A percentile compares a stretch with the other conserved stretches of the same genome.
These are phyloP conservation scores for Adelges cooleyi DNA, from an alignment of 1,140 invertebrate species.

Conservation along the genomic window DNA sequence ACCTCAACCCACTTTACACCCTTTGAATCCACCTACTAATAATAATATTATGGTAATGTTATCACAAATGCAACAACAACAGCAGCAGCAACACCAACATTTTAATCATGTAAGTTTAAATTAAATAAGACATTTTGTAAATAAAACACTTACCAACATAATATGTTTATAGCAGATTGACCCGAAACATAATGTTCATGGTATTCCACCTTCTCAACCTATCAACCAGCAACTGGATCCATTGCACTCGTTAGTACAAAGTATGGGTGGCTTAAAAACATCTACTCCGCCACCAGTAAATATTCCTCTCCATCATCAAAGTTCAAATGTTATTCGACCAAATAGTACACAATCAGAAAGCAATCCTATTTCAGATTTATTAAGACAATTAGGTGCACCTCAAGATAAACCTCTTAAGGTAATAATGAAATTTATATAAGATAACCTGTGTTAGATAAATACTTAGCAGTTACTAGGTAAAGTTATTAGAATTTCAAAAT, in stretches of 20 bases:
- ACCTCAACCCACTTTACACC: conserved; percentile 21
- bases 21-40: conserved; percentile 30
- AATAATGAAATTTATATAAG: conserved; percentile 19
- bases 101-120: conserved; percentile 5
- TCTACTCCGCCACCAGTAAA: conserved; percentile 5
- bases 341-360: conserved; percentile 35
- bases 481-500: no score
- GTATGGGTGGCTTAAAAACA: conserved; percentile 21
- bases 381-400: conserved; percentile 40
- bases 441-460: no score
- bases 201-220: conserved; percentile 6
- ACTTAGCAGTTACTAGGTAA: no score
- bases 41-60: conserved; percentile 30
- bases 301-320: not conserved
- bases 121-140: not conserved
- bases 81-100: conserved; percentile 24
- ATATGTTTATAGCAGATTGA: conserved; percentile 14
- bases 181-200: conserved; percentile 18
- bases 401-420: conserved; percentile 35
- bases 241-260: conserved; percentile 16
- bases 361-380: conserved; percentile 42
- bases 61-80: conserved; percentile 34
- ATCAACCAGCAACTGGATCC: not conserved
- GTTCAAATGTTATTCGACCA: conserved; percentile 5
- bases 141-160: not conserved